Conservation (phyloP, 2,797 vertebrate genomes). For the Chelonia mydas region DNA sequence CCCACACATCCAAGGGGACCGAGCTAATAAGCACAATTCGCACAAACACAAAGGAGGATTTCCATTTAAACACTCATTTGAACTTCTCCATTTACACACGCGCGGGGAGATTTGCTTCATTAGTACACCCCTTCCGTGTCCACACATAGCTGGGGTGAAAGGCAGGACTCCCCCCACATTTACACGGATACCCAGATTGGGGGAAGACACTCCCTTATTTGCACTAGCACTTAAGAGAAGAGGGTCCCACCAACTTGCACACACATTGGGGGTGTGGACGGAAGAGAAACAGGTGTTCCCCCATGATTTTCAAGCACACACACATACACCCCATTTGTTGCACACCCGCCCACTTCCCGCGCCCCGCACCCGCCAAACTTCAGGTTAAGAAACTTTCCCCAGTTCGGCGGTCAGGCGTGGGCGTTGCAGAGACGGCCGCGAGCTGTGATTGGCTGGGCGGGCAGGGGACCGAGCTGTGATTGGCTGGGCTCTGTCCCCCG, state of each 20-base stretch:
- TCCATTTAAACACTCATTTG: neutral
- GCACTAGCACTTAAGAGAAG: neutral
- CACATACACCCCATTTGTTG: neutral
- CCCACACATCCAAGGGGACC: too few species aligned
- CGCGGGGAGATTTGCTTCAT: neutral
- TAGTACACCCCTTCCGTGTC: neutral
- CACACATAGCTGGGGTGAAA: neutral
- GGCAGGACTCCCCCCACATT: neutral
- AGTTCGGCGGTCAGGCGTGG: neutral
- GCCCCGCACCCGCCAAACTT: neutral
- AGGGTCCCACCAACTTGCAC: neutral
- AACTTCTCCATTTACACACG: neutral
- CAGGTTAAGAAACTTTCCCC: neutral
- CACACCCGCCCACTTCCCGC: neutral
- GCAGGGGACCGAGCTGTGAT: slow-evolving; percentile 28
- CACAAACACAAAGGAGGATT: neutral
- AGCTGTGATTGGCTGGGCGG: slow-evolving; percentile 62
- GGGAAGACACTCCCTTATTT: neutral
- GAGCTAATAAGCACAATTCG: neutral
- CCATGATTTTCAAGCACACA: too few species aligned
- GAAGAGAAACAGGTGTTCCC: neutral
- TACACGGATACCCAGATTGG: neutral
- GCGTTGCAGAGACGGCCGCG: neutral
- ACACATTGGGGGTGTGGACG: neutral
- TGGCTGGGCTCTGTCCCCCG: slow-evolving; percentile 28